These are phyloP conservation scores for Sternarchorhynchus goeldii DNA, from an alignment of 2,797 vertebrate genomes.

Conservation along the genomic window DNA sequence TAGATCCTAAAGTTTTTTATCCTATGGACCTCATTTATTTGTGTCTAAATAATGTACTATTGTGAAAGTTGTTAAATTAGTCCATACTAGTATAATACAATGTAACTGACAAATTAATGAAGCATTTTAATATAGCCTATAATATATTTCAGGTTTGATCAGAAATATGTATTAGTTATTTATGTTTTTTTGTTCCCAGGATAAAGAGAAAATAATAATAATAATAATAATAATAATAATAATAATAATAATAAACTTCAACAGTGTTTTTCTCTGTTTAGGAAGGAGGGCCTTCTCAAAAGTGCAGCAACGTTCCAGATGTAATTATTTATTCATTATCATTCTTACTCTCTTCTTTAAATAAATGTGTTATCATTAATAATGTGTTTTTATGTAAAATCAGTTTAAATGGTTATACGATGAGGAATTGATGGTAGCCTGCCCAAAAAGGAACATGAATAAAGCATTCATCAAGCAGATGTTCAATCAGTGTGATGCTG, in stretches of 20 bases:
- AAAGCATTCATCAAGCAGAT: background rate
- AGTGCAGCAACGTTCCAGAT: constrained; percentile 63
- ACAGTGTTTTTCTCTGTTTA: constrained; percentile 57
- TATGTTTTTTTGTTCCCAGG: background rate
- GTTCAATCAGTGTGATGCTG: too few relatives aligned
- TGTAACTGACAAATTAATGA: too few relatives aligned
- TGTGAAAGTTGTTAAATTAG: too few relatives aligned
- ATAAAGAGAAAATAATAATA: background rate
- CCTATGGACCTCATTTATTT: too few relatives aligned
- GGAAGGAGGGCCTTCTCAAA: constrained; percentile 64
- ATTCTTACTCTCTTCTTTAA: background rate
- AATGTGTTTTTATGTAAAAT: background rate
- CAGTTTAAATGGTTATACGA: background rate
- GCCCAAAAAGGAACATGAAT: background rate
- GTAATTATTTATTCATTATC: constrained; percentile 11
- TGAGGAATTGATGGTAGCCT: too few relatives aligned
- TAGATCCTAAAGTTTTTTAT: too few relatives aligned
- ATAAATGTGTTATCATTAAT: background rate
- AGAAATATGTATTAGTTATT: too few relatives aligned
- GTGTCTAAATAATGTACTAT: too few relatives aligned
- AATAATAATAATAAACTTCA: background rate
- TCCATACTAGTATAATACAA: too few relatives aligned
- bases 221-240: background rate
- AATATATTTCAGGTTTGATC: too few relatives aligned
- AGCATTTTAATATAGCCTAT: too few relatives aligned